Conservation (phyloP, 2,113 vertebrate species). For the Thymallus thymallus region DNA sequence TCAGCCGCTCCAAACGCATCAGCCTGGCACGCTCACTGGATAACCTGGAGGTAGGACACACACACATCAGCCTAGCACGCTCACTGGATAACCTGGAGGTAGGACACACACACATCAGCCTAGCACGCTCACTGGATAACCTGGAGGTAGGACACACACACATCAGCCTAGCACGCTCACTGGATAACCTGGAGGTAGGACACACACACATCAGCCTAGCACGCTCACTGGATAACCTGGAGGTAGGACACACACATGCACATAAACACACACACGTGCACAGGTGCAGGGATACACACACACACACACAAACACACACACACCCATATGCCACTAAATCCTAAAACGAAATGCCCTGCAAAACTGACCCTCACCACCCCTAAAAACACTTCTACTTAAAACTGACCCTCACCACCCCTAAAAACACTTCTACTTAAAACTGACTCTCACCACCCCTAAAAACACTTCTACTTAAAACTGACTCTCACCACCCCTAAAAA, state of each 20-base stretch:
- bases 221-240: conserved; percentile 91
- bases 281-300: neutral
- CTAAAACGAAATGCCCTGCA: too few species aligned
- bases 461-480: too few species aligned
- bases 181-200: conserved; percentile 93
- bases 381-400: too few species aligned
- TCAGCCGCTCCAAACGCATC: conserved; percentile 85
- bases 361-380: too few species aligned
- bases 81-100: conserved; percentile 96
- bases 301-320: neutral
- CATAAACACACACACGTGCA: neutral
- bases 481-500: too few species aligned
- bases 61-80: conserved; percentile 82
- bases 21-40: conserved; percentile 93
- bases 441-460: too few species aligned
- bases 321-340: too few species aligned
- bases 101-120: conserved; percentile 82
- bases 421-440: too few species aligned
- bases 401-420: too few species aligned
- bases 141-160: conserved; percentile 90
- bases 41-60: conserved; percentile 84
- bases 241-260: conserved; percentile 73
- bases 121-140: conserved; percentile 92
- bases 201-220: conserved; percentile 87
- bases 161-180: conserved; percentile 88